Base-by-base conservation (phyloP, 2,113 vertebrate genomes). In the Myanophis thanlyinensis region DNA sequence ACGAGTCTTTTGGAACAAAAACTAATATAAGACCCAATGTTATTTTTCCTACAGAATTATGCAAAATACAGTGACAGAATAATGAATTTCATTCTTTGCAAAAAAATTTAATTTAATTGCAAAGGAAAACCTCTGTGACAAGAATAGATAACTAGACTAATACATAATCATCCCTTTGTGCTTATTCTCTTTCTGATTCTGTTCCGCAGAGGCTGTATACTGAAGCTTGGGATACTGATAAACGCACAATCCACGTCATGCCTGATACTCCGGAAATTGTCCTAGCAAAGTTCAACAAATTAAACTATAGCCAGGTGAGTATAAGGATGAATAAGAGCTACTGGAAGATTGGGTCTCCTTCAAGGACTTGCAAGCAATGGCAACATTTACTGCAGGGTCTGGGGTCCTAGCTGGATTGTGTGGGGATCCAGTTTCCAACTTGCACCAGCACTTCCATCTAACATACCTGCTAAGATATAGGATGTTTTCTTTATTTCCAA, bases 141-240 rank as follows among this genome's bases (percentile, higher is more conserved):
- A 80, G 13, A 40, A 3, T 80, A 44, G 35, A 22, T 9, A 40
- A 3, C 18, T 80, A 23, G 18, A 80, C 73, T 44, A 67, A 44
- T 40, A 80, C 44, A 80, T 7, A 80, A 8, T 8, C 7, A 80
- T 80, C 73, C 3, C 18, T 80, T 80, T 80, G 73, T 44, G 35
- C 35, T 80, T 4, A 80, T 0, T 40, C 35, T 80, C 35, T 80
- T 89, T 54, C 20, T 23, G 11, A 54, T 25, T n/a, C 15, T 80
- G 18, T 80, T 92, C 94, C 88, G 13, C 90, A 98, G 97, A 95
- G 88, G 52, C 94, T 97, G 73, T 98, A 98, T 91, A 97, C 96
- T n/a, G 96, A 96, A 44, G 96, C 96, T 80, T 97, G 97, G 97
- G 95, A 98, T 91, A 97, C 97, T 84, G 97, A 98, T 85, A 98